A percentile compares a stretch with the other conserved stretches of the same genome.
These are phyloP conservation scores for Ivindomyrus marchei DNA, from an alignment of 2,113 vertebrate genomes.

Conservation along the genomic window DNA sequence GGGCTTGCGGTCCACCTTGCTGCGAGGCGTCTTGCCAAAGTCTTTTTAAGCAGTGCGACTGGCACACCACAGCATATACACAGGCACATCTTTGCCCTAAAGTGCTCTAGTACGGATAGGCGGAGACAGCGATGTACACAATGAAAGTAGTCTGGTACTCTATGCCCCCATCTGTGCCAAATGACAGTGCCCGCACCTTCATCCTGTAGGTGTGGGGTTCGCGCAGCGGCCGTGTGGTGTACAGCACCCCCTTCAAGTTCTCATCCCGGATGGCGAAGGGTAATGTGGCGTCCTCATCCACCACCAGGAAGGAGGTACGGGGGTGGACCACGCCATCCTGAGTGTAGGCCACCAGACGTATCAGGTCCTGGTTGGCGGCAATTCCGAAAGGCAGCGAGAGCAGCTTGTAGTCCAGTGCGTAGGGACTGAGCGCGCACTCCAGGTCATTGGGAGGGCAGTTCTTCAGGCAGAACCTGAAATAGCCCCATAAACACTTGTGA, in stretches of 20 bases:
- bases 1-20: constrained; percentile 22
- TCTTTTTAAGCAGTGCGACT: constrained; percentile 39
- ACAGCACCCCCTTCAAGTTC: constrained; percentile 88
- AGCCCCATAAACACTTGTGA: not conserved
- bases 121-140: constrained; percentile 91
- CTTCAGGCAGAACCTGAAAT: constrained; percentile 84
- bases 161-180: constrained; percentile 66
- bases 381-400: constrained; percentile 93
- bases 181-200: constrained; percentile 84
- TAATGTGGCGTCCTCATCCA: constrained; percentile 63
- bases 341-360: constrained; percentile 91
- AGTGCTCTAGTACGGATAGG: constrained; percentile 82
- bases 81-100: constrained; percentile 32
- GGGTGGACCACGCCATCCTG: constrained; percentile 89
- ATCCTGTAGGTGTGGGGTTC: constrained; percentile 83
- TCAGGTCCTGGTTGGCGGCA: constrained; percentile 87
- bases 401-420: constrained; percentile 92
- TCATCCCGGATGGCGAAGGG: constrained; percentile 90
- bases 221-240: constrained; percentile 68
- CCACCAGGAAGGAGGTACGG: constrained; percentile 78
- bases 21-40: constrained; percentile 28
- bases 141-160: constrained; percentile 97
- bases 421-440: constrained; percentile 84
- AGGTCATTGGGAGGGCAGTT: constrained; percentile 83
- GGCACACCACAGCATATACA: constrained; percentile 21